Conservation (phyloP, 2,113 vertebrate genomes). For the Sciurus niger region DNA sequence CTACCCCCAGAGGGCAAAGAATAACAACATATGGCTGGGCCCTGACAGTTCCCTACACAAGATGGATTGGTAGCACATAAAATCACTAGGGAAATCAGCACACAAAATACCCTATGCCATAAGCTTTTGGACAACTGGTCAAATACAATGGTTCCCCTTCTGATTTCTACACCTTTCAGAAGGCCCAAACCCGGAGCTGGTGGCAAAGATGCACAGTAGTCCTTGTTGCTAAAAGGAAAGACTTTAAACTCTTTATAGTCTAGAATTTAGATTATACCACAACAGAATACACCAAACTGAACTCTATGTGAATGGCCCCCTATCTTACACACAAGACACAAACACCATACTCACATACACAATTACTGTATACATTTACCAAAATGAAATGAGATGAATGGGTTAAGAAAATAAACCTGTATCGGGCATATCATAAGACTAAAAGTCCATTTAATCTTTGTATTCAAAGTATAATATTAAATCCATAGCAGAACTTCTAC, state of each 20-base stretch:
- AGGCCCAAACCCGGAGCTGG: background rate
- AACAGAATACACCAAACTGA: constrained; percentile 49
- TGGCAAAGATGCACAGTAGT: background rate
- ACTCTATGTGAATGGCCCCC: constrained; percentile 33
- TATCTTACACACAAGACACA: constrained; percentile 75
- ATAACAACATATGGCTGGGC: background rate
- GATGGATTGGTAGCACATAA: background rate
- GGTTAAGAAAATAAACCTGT: constrained; percentile 66
- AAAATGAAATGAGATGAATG: constrained; percentile 75
- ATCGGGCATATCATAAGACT: background rate
- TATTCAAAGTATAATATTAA: constrained; percentile 36
- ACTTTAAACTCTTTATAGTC: constrained; percentile 31
- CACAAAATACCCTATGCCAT: background rate
- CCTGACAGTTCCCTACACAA: constrained; percentile 13
- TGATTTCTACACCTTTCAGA: constrained; percentile 46
- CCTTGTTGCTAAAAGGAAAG: constrained; percentile 33
- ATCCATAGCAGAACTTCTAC: constrained; percentile 31
- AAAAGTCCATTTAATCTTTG: constrained; percentile 17
- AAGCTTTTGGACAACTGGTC: constrained; percentile 1
- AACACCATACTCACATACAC: constrained; percentile 79
- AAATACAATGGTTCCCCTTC: background rate
- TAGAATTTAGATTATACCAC: constrained; percentile 21
- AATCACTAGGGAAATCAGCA: background rate
- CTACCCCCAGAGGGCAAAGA: background rate
- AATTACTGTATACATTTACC: constrained; percentile 73